Percentiles rank a stretch among this genome's conserved stretches.
Evolutionary conservation across 2,797 vertebrate genomes (phyloP).

Genomic region (Brachyalestes nurse): DNA sequence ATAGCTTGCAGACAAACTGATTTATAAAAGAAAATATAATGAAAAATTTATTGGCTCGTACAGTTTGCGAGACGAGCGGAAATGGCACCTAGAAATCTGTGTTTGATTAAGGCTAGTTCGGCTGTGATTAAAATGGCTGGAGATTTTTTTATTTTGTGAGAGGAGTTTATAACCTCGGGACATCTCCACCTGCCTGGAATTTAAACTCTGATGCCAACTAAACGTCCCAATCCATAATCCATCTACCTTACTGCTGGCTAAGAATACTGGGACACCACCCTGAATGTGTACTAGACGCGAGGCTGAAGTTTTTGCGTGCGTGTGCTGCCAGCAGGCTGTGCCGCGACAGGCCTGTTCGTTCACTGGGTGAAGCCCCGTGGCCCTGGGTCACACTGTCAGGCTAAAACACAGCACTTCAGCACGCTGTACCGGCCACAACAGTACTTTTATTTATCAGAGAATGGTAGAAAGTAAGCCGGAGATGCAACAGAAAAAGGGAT

Average conservation of each 20-base stretch:
- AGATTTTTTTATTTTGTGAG: background rate
- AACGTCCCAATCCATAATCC: background rate
- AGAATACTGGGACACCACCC: conserved; percentile 8
- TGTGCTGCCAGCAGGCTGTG: background rate
- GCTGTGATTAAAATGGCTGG: conserved; percentile 4
- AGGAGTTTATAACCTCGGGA: conserved; percentile 13
- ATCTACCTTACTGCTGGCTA: conserved; percentile 21
- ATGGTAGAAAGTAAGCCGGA: background rate
- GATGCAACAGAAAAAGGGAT: background rate
- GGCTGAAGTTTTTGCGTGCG: background rate
- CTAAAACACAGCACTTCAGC: background rate
- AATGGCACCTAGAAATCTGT: background rate
- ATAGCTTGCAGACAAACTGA: conserved; percentile 31
- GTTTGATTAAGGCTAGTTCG: background rate
- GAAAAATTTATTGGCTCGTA: background rate
- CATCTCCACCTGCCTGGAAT: conserved; percentile 4
- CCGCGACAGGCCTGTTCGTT: conserved; percentile 10
- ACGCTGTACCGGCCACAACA: background rate
- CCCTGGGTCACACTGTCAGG: background rate
- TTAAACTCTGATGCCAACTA: conserved; percentile 12
- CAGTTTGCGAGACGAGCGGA: background rate
- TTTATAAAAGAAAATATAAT: conserved; percentile 16
- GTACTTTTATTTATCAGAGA: background rate
- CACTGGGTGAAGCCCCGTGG: background rate
- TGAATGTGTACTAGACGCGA: background rate